Evolutionary conservation across 53 echinoderm and acorn worm genomes (phyloP), one percentile per base, ranked within the genome.

Genomic region (Zoroaster sp.): DNA sequence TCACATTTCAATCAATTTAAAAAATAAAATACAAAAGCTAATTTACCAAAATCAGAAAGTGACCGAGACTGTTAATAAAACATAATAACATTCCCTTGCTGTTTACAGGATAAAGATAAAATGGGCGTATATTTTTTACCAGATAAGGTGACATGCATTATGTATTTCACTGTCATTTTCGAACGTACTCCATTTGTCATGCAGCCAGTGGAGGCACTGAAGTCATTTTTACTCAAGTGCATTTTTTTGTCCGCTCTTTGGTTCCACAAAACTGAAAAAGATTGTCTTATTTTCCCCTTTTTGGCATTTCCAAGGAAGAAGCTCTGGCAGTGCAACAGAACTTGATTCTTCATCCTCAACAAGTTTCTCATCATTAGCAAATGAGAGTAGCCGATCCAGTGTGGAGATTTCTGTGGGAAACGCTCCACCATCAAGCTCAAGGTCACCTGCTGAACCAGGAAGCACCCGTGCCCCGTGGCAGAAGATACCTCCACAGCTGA

Each of bases 401-500:
- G 53, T 53, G 53, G 53, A 53, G 20, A 53, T 53, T 53, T 17
- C 53, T 53, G 53, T 53, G 53, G 53, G 53, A 53, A 53, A 53
- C 53, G 18, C 53, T 2, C 0, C 20, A 17, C 53, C 53, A 53
- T 53, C 53, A 53, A 53, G 53, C 18, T 53, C 53, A 53, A 53
- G 53, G 53, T 53, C 53, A 53, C 20, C 53, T 53, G 52, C 73
- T 87, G 87, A 73, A 44, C 44, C 73, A 45, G 87, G 87, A 4
- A 53, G 53, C 53, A 53, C 53, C 53, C 53, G 53, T 53, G 53
- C 73, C 20, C 74, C 87, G 17, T 87, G 87, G 87, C 49, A 73
- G 28, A 87, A 87, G 40, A 87, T 87, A 74, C 72, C 87, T 36
- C 35, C 35, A 13, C 35, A 55, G 87, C 71, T 87, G 34, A 87